Evolutionary conservation across 2,888 invertebrate species (phyloP).

Genomic region (Lepidochrysops patricia): DNA sequence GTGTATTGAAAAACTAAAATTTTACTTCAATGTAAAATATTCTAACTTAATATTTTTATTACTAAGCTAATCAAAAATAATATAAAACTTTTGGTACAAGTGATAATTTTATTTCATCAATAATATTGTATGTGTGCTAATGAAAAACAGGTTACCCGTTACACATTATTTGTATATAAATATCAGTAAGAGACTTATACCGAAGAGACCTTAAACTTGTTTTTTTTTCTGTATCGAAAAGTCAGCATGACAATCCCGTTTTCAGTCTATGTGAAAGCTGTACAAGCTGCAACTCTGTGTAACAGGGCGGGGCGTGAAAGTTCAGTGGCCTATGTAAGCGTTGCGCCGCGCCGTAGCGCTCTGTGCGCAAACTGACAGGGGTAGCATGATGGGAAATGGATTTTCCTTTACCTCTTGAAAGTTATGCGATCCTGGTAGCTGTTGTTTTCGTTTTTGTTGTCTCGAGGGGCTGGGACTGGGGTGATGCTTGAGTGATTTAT

Average conservation of each 20-base stretch:
- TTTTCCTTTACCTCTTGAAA: background rate
- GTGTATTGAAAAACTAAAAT: no score
- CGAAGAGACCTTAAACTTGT: no score
- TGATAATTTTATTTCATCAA: no score
- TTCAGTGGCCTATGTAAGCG: background rate
- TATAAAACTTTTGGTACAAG: no score
- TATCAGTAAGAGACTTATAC: no score
- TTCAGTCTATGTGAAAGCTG: background rate
- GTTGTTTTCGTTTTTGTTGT: constrained; percentile 9
- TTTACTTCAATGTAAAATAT: no score
- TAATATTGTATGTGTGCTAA: no score
- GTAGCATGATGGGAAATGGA: constrained; percentile 7
- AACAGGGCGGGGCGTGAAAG: background rate
- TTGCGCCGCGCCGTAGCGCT: constrained; percentile 1
- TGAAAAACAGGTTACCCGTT: no score
- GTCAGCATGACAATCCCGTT: background rate
- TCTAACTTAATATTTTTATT: no score
- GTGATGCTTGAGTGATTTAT: background rate
- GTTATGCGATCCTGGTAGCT: background rate
- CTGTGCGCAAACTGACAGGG: constrained; percentile 13
- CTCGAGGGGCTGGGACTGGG: background rate
- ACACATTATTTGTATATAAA: no score
- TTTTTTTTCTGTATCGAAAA: no score
- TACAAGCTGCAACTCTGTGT: background rate
- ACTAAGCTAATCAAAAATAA: no score